These are phyloP conservation scores for Trachythela sp. DNA, from an alignment of 64 coral and sea anemone species.

Conservation along the genomic window DNA sequence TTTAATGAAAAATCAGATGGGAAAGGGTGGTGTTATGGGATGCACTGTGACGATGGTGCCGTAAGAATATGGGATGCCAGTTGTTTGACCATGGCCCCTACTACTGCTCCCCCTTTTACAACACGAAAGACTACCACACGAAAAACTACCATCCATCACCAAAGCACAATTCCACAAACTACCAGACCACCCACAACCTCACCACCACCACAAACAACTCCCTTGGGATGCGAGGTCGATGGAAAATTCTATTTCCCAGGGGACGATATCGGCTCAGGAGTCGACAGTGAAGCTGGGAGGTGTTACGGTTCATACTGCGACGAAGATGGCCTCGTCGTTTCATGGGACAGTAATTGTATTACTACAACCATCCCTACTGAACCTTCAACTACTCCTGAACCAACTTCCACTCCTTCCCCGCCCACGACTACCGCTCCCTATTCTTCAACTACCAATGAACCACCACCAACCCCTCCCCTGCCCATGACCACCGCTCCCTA, in stretches of 20 bases:
- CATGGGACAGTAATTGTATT: conserved; percentile 55
- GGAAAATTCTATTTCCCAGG: conserved; percentile 58
- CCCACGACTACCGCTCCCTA: no score
- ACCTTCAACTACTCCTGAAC: neutral
- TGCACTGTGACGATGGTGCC: neutral
- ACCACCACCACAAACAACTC: no score
- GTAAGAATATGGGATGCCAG: neutral
- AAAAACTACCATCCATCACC: neutral
- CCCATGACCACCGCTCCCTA: no score
- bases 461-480: no score
- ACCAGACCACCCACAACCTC: no score
- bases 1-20: conserved; percentile 46
- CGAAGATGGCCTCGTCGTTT: conserved; percentile 12
- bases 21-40: conserved; percentile 54
- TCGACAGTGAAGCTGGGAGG: conserved; percentile 22
- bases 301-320: conserved; percentile 48
- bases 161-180: neutral
- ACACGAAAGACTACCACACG: neutral
- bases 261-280: conserved; percentile 39
- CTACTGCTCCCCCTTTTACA: neutral
- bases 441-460: no score
- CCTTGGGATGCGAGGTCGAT: conserved; percentile 36
- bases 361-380: neutral
- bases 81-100: neutral
- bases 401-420: no score